phyloP scores from a whole-genome alignment of 2,888 invertebrate genomes.

The Scotopteryx bipunctaria region DNA sequence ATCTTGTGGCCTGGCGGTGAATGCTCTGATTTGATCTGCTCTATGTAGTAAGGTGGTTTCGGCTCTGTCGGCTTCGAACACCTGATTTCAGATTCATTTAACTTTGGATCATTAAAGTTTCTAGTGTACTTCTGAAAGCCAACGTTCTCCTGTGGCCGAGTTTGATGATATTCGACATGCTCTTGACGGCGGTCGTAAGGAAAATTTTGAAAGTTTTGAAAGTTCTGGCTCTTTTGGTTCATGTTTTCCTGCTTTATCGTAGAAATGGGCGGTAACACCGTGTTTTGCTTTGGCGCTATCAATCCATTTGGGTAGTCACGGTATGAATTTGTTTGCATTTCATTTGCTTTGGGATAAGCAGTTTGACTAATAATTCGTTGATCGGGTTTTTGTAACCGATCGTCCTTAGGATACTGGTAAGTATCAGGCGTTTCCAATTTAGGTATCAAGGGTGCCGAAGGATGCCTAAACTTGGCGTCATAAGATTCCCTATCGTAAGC shows the following conservation, averaged over 20 bases:
- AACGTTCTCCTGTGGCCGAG: constrained; percentile 63
- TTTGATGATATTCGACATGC: constrained; percentile 57
- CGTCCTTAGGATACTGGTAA: constrained; percentile 72
- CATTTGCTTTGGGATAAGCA: constrained; percentile 55
- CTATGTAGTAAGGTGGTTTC: constrained; percentile 76
- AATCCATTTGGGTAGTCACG: constrained; percentile 65
- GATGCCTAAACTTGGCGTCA: constrained; percentile 73
- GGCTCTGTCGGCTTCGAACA: constrained; percentile 53
- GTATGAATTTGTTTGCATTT: constrained; percentile 53
- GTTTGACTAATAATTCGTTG: constrained; percentile 53
- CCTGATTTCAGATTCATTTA: constrained; percentile 53
- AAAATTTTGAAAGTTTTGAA: constrained; percentile 66
- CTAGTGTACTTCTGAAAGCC: constrained; percentile 75
- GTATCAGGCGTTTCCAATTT: constrained; percentile 75
- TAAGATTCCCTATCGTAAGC: constrained; percentile 70
- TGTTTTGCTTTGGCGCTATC: constrained; percentile 54
- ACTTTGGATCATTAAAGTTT: constrained; percentile 56
- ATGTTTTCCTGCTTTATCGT: constrained; percentile 80
- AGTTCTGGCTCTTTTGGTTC: constrained; percentile 62
- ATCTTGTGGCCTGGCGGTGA: constrained; percentile 81
- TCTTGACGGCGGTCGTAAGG: constrained; percentile 63
- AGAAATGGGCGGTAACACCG: constrained; percentile 75
- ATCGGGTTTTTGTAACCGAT: constrained; percentile 62
- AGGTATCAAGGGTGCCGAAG: constrained; percentile 72
- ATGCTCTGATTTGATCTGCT: constrained; percentile 81